These are phyloP conservation scores for Cyanoramphus novaezelandiae DNA, from an alignment of 2,113 vertebrate species.

Conservation along the genomic window DNA sequence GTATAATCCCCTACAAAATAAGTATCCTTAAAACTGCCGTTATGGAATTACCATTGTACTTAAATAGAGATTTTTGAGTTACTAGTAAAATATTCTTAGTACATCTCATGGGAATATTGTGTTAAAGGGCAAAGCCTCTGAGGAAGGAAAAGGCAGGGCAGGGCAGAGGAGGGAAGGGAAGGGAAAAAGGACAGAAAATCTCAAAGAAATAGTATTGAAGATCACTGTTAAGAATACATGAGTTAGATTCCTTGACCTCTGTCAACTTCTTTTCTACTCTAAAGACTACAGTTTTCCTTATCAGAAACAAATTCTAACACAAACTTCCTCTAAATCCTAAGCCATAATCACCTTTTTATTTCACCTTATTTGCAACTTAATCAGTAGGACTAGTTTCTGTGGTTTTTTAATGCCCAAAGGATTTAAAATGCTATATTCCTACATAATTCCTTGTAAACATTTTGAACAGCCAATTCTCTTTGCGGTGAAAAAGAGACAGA, in stretches of 20 bases:
- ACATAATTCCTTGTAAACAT: not conserved
- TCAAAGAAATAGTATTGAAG: not conserved
- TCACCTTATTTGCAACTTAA: not conserved
- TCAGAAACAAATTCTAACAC: not conserved
- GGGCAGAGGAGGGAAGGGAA: not conserved
- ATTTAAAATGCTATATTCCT: not conserved
- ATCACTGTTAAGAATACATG: not conserved
- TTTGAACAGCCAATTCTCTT: not conserved
- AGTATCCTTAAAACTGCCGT: not conserved
- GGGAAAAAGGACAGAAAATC: conserved; percentile 1
- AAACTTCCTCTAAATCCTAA: not conserved
- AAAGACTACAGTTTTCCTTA: not conserved
- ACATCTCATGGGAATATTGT: not conserved
- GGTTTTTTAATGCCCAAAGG: not conserved
- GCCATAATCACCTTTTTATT: not conserved
- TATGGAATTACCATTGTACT: not conserved
- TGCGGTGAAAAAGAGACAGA: not conserved
- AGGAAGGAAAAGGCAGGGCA: conserved; percentile 25
- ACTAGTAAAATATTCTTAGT: not conserved
- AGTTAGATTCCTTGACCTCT: not conserved
- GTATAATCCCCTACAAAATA: not conserved
- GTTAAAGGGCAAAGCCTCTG: not conserved
- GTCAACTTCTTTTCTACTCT: not conserved
- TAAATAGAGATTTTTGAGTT: not conserved
- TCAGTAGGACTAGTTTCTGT: not conserved